Conservation (phyloP, 1,140 invertebrate species). For the Lepidurus couesii region DNA sequence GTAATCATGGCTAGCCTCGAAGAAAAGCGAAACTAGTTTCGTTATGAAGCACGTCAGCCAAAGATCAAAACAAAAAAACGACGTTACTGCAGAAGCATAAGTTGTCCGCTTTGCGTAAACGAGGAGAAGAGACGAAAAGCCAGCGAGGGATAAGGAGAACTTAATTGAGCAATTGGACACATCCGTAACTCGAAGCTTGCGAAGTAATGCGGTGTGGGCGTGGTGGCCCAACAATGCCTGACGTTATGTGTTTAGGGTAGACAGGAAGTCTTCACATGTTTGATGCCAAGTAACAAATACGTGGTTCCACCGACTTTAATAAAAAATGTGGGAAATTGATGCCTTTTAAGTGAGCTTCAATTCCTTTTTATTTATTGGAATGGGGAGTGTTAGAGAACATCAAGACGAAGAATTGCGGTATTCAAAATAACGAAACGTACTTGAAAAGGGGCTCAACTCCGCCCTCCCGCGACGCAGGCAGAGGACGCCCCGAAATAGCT, state of each 20-base stretch:
- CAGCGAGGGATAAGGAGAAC: neutral
- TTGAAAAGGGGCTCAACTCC: neutral
- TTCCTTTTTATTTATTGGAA: neutral
- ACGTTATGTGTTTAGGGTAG: neutral
- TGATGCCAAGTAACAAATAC: neutral
- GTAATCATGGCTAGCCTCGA: neutral
- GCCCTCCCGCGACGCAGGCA: conserved; percentile 16
- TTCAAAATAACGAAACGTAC: neutral
- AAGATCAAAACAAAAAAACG: neutral
- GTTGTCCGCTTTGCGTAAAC: neutral
- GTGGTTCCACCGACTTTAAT: neutral
- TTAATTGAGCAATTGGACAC: conserved; percentile 18
- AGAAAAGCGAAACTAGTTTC: neutral
- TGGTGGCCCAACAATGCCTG: neutral
- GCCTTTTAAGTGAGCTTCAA: neutral
- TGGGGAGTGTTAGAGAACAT: neutral
- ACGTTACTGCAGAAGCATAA: neutral
- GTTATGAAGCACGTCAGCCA: neutral
- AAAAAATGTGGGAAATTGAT: neutral
- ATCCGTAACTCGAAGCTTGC: conserved; percentile 21
- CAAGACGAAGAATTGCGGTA: neutral
- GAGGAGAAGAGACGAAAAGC: neutral
- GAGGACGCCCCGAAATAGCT: conserved; percentile 7
- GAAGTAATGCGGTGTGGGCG: neutral
- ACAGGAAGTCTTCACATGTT: neutral